Base-by-base conservation (phyloP, 2,113 vertebrate genomes). In the Phalacrocorax aristotelis region DNA sequence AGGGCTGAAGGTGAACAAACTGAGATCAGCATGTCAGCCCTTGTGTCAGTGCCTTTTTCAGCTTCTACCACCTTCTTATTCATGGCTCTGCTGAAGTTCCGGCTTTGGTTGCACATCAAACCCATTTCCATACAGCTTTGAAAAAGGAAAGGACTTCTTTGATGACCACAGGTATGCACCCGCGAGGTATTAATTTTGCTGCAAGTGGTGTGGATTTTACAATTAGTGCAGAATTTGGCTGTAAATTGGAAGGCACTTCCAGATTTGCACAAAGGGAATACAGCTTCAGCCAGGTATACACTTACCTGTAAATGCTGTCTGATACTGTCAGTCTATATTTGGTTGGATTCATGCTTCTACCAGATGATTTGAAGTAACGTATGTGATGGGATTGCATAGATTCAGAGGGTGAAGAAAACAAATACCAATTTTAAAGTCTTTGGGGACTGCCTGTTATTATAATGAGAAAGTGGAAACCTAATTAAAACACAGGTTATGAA, bases 401-500 rank as follows among this genome's bases (percentile, higher is more conserved):
- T 86, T 82, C 62, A 66, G 93, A 85, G 32, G 9, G 44, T 49
- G 90, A 95, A 91, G 29, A 74, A 77, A 97, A 93, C 36, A 93
- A 95, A 71, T 44, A 82, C 23, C 15, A 14, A 60, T 48, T 87
- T 85, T 74, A 60, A 85, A 65, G 38, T 83, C 89, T 85, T 44
- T 3, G 5, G 70, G 44, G 78, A 89, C 66, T 94, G 42, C 38
- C 76, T 87, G 22, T 89, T 79, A 84, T 69, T 87, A 62, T 54
- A 94, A 89, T 49, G 66, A 91, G 82, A 84, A 95, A 76, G 57
- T 83, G 83, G 91, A 96, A 92, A 83, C 49, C 42, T 87, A 87
- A 91, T 95, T 95, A 89, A 91, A 92, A 52, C 60, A 89, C 91
- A 91, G 36, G 54, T 76, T 96, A 91, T 94, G 83, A 82, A 91